Evolutionary conservation across 1,140 invertebrate species (phyloP).

Genomic region (Caligus rogercresseyi): DNA sequence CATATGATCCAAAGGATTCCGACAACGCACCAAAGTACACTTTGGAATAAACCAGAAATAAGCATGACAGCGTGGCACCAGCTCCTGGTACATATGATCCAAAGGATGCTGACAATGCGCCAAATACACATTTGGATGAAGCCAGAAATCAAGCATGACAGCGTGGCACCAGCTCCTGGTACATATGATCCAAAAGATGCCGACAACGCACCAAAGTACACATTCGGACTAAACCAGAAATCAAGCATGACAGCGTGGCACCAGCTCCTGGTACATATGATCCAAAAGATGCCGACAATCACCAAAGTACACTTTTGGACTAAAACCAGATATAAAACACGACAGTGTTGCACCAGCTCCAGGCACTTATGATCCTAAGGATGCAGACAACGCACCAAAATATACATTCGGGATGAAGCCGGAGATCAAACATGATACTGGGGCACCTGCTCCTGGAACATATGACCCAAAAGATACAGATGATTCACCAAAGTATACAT

Average conservation of each 20-base stretch:
- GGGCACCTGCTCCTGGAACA: slow-evolving; percentile 16
- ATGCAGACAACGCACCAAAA: slow-evolving; percentile 8
- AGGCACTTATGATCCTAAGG: slow-evolving; percentile 1
- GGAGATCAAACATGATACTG: slow-evolving; percentile 1
- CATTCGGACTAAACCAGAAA: slow-evolving; percentile 11
- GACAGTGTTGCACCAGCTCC: background rate
- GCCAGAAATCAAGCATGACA: slow-evolving; percentile 13
- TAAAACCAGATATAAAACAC: slow-evolving; percentile 2
- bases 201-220: slow-evolving; percentile 1
- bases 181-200: slow-evolving; percentile 11
- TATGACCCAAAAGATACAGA: slow-evolving; percentile 17
- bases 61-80: background rate
- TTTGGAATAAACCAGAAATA: background rate
- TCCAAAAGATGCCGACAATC: slow-evolving; percentile 3
- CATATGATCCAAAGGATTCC: background rate
- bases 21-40: slow-evolving; percentile 1
- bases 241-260: background rate
- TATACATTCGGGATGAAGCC: slow-evolving; percentile 16
- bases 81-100: slow-evolving; percentile 13
- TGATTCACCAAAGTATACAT: slow-evolving; percentile 4
- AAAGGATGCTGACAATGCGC: slow-evolving; percentile 2
- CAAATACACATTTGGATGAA: slow-evolving; percentile 15
- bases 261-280: slow-evolving; percentile 13
- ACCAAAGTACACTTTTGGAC: slow-evolving; percentile 1
- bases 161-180: slow-evolving; percentile 13